Evolutionary conservation across 2,113 vertebrate genomes (phyloP), one percentile per base, ranked within the genome.

Genomic region (Platysteira castanea): DNA sequence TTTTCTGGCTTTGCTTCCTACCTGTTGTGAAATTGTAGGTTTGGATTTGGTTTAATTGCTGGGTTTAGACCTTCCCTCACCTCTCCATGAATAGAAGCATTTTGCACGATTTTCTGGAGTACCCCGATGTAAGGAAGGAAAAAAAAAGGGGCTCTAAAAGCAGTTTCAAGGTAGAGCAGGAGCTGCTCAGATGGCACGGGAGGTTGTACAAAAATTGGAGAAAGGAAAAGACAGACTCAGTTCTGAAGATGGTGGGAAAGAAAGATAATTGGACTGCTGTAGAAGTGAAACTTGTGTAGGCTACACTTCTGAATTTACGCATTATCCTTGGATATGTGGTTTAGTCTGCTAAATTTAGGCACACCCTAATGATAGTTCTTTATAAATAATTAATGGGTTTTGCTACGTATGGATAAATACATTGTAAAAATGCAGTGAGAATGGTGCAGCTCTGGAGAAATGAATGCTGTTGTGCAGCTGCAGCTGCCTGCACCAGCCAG

Each of bases 31-130:
- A 95, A 95, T 68, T 75, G n/a, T 22, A 75, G 79, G 76, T 86
- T 94, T 81, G 27, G 39, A n/a, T 88, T 80, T 83, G 52, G 10
- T 73, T 96, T 90, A 95, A 88, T 87, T 80, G 57, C 53, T 73
- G 70, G 1, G 60, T 93, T 95, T 42, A 90, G 61, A 64, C 64
- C 37, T 96, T 77, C 13, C 31, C 5, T 13, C 15, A 30, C 31
- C 18, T 64, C 56, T 79, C 79, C 8, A 13, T 23, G 26, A 84
- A 75, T 7, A 75, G 68, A 74, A 93, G 26, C 11, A 59, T 44
- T 89, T 87, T 80, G 28, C 53, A 39, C 2, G 11, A 18, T 63
- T 92, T 91, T 90, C 52, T 89, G 56, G 39, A 78, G 33, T 13
- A 75, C 28, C 28, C 86, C 68, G 76, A 54, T 16, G 19, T 26